These are phyloP conservation scores for Exocentrus adspersus DNA, from an alignment of 2,888 invertebrate species.

Conservation along the genomic window DNA sequence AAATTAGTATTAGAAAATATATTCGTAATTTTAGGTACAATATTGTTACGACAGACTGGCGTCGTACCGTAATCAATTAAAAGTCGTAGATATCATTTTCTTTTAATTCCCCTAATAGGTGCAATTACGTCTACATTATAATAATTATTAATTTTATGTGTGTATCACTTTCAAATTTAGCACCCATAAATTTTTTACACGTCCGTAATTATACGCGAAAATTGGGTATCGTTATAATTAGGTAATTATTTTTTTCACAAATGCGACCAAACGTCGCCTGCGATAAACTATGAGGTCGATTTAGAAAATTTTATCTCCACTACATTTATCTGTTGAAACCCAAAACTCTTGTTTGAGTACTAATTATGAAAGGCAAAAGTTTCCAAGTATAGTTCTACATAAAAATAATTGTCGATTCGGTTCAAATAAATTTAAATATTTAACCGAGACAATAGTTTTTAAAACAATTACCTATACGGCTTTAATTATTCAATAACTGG, in stretches of 20 bases:
- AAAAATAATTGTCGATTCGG: too few species aligned
- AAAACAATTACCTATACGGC: not conserved
- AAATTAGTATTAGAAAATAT: too few species aligned
- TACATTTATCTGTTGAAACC: constrained; percentile 13
- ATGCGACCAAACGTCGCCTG: constrained; percentile 33
- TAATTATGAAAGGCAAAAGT: too few species aligned
- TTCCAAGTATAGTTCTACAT: not conserved
- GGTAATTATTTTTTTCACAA: constrained; percentile 20
- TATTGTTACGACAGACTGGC: too few species aligned
- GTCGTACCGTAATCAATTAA: not conserved
- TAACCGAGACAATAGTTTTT: not conserved
- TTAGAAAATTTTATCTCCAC: constrained; percentile 30
- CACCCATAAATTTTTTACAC: constrained; percentile 5
- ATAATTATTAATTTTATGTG: constrained; percentile 7
- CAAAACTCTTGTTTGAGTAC: too few species aligned
- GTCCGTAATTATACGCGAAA: constrained; percentile 6
- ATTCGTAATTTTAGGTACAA: too few species aligned
- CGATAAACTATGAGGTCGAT: constrained; percentile 27
- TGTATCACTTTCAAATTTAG: constrained; percentile 13
- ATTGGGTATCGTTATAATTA: constrained; percentile 14
- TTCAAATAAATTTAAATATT: too few species aligned
- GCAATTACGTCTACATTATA: not conserved
- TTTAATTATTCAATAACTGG: not conserved
- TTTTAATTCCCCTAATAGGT: constrained; percentile 12
- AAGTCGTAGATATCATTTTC: constrained; percentile 10